These are phyloP conservation scores for Amblyjoppa proteus DNA, from an alignment of 2,888 invertebrate species.

Conservation along the genomic window DNA sequence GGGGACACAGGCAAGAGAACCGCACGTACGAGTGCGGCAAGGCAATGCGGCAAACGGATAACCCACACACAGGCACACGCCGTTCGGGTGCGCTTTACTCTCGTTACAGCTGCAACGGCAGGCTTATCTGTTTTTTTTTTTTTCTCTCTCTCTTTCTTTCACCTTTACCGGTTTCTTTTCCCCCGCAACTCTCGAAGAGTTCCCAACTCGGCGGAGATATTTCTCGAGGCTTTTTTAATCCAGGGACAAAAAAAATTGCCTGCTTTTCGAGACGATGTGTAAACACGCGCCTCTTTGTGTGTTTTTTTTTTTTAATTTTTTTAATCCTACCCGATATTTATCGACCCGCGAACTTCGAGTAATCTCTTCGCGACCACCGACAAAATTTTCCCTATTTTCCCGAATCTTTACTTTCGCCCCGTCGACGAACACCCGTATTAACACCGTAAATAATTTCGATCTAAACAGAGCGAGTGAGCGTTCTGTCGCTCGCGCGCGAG, in stretches of 20 bases:
- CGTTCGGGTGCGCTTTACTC: slow-evolving; percentile 49
- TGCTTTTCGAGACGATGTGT: too few species aligned
- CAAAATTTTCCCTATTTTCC: too few species aligned
- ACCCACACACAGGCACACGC: slow-evolving; percentile 51
- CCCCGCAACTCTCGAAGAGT: not conserved
- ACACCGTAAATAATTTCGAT: slow-evolving; percentile 25
- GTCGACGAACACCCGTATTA: not conserved
- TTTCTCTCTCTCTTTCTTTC: not conserved
- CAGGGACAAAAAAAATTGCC: too few species aligned
- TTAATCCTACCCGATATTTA: too few species aligned
- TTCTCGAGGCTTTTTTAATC: not conserved
- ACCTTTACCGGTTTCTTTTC: not conserved
- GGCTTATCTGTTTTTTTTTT: not conserved
- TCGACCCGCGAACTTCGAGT: too few species aligned
- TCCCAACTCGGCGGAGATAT: not conserved
- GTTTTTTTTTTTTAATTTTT: too few species aligned
- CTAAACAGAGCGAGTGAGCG: slow-evolving; percentile 36
- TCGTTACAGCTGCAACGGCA: slow-evolving; percentile 4
- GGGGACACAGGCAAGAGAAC: not conserved
- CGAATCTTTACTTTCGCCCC: not conserved
- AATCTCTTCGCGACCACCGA: too few species aligned
- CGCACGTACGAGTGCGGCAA: slow-evolving; percentile 50
- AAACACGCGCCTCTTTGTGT: too few species aligned
- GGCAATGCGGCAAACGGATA: slow-evolving; percentile 64
- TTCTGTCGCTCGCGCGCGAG: slow-evolving; percentile 73